Evolutionary conservation across 2,113 vertebrate genomes (phyloP).

Genomic region (Mus spicilegus): DNA sequence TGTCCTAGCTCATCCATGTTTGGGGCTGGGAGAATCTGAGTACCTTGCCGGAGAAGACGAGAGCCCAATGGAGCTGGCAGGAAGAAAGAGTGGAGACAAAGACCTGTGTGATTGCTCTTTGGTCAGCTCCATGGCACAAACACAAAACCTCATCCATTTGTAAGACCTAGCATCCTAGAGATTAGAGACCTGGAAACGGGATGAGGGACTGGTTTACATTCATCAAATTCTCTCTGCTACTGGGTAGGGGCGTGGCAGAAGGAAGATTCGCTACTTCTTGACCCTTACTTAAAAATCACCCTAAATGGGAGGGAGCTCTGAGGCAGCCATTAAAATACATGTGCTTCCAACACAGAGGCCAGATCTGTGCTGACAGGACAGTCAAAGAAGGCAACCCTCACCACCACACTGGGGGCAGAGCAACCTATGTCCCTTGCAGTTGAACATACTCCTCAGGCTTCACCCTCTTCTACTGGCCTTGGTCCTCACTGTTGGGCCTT

Average conservation of each 20-base stretch:
- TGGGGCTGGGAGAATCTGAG: neutral
- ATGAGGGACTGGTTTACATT: neutral
- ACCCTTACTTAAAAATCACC: neutral
- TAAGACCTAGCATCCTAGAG: rapidly evolving
- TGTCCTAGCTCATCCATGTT: conserved; percentile 14
- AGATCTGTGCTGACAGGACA: neutral
- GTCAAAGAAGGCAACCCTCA: neutral
- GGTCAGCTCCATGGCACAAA: neutral
- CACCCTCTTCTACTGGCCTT: neutral
- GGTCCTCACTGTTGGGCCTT: neutral
- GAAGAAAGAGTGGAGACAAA: neutral
- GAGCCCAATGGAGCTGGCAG: neutral
- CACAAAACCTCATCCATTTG: neutral
- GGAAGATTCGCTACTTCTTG: neutral
- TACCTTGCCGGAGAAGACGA: neutral
- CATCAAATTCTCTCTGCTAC: neutral
- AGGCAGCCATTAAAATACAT: neutral
- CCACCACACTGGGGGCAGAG: neutral
- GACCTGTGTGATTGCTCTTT: rapidly evolving
- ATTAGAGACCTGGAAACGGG: neutral
- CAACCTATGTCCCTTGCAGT: rapidly evolving
- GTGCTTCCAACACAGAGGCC: neutral
- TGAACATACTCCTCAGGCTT: neutral
- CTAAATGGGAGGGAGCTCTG: neutral
- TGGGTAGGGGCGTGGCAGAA: neutral